Evolutionary conservation across 2,797 vertebrate genomes (phyloP), one percentile per base, ranked within the genome.

Genomic region (Cuculus canorus): DNA sequence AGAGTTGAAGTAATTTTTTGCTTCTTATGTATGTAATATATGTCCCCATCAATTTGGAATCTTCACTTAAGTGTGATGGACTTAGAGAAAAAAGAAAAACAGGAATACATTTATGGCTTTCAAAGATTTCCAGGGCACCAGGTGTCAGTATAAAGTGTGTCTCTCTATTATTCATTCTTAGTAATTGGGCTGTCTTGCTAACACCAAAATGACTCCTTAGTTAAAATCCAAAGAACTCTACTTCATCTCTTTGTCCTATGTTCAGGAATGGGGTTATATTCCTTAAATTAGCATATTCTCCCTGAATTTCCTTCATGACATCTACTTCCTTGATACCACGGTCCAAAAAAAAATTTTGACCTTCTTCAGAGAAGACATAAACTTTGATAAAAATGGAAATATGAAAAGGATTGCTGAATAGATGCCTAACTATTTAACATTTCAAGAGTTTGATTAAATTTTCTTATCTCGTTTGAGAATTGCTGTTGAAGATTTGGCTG

Each of bases 21-120:
- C 13, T 68, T 81, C 22, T 59, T 56, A 9, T 15, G 16, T 35
- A 16, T 43, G 13, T n/a, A 68, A 47, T 60, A 18, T 28, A 23
- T 35, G 7, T 60, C 17, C 8, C 27, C 8, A 70, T 85, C 11
- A 59, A 5, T 79, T 47, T 60, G 39, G 2, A 90, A 66, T 2
- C 48, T 56, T 77, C 47, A 43, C 8, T 35, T 48, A 53, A 57
- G 5, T 53, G 33, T 39, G 33, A 69, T 45, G 16, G 4, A 53
- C 4, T 76, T 13, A 54, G 0, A 73, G 14, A 17, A 37, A 32
- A 28, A 18, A 75, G 4, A 50, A 33, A 0, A 2, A 25, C 10
- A 39, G 4, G 22, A 63, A 82, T 64, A 19, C 5, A 50, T 59
- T 76, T 72, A 45, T 50, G 11, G 3, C 10, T 72, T 80, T 85